These are phyloP conservation scores for Elysia crispata DNA, from an alignment of 2,888 invertebrate genomes.

Conservation along the genomic window DNA sequence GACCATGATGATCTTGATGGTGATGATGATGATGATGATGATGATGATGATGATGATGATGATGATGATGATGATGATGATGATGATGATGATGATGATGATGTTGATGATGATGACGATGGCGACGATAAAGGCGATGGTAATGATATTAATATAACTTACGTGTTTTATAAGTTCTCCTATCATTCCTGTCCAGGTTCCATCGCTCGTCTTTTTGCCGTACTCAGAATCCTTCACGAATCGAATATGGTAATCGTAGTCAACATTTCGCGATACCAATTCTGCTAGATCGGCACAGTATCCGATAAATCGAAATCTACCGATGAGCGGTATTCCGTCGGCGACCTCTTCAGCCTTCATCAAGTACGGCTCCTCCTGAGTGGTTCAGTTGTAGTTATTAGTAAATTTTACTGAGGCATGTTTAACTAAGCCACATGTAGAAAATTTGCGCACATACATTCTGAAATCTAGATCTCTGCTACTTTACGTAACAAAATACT, in stretches of 20 bases:
- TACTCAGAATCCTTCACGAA: constrained; percentile 91
- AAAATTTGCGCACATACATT: too few relatives aligned
- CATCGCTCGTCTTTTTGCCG: constrained; percentile 79
- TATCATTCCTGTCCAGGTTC: constrained; percentile 74
- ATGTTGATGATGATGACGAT: too few relatives aligned
- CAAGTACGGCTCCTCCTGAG: constrained; percentile 53
- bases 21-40: not conserved
- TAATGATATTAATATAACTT: constrained; percentile 36
- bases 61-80: not conserved
- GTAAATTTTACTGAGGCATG: too few relatives aligned
- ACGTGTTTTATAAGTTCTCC: constrained; percentile 72
- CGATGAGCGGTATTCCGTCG: constrained; percentile 50
- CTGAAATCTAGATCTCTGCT: too few relatives aligned
- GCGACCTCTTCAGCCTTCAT: constrained; percentile 19
- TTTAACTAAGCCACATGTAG: too few relatives aligned
- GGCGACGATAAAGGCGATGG: not conserved
- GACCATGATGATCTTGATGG: too few relatives aligned
- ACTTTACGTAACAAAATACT: too few relatives aligned
- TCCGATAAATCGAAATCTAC: constrained; percentile 79
- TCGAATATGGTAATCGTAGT: constrained; percentile 90
- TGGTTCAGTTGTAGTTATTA: not conserved
- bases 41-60: constrained; percentile 3
- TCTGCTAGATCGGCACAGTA: constrained; percentile 95
- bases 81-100: not conserved
- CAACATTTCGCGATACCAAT: constrained; percentile 87